A percentile compares a stretch with the other conserved stretches of the same genome.
Conservation (phyloP, 2,888 invertebrate species). For the Sphinx pinastri region DNA sequence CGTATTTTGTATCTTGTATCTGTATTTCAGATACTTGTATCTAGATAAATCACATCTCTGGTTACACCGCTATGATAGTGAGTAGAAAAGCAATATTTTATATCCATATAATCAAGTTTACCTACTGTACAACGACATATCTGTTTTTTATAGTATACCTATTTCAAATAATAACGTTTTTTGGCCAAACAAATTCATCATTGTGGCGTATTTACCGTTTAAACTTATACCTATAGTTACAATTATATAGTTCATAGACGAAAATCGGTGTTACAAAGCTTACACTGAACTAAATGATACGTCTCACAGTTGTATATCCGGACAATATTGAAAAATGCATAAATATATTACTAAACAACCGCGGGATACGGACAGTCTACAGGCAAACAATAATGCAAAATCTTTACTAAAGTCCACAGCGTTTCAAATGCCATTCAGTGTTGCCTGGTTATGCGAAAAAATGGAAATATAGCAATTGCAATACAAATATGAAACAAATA, state of each 20-base stretch:
- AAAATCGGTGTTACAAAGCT: slow-evolving; percentile 45
- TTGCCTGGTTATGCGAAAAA: slow-evolving; percentile 43
- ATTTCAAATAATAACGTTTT: slow-evolving; percentile 56
- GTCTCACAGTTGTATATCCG: slow-evolving; percentile 41
- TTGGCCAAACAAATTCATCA: slow-evolving; percentile 53
- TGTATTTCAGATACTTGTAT: too few relatives aligned
- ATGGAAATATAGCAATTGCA: slow-evolving; percentile 41
- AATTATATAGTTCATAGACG: slow-evolving; percentile 48
- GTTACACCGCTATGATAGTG: slow-evolving; percentile 73
- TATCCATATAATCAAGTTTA: slow-evolving; percentile 66
- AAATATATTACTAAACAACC: neutral
- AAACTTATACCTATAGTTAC: slow-evolving; percentile 48
- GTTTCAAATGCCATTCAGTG: slow-evolving; percentile 35
- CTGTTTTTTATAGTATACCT: slow-evolving; percentile 73
- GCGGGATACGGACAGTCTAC: neutral
- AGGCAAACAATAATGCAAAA: neutral
- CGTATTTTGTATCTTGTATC: too few relatives aligned
- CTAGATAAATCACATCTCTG: too few relatives aligned
- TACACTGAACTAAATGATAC: slow-evolving; percentile 33
- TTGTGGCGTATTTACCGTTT: slow-evolving; percentile 58
- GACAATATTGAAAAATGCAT: slow-evolving; percentile 44
- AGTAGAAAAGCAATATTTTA: slow-evolving; percentile 76
- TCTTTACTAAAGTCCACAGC: neutral
- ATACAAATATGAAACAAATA: slow-evolving; percentile 53
- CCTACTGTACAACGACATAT: slow-evolving; percentile 76